phyloP scores from a whole-genome alignment of 2,888 invertebrate species.

The Exocentrus adspersus region DNA sequence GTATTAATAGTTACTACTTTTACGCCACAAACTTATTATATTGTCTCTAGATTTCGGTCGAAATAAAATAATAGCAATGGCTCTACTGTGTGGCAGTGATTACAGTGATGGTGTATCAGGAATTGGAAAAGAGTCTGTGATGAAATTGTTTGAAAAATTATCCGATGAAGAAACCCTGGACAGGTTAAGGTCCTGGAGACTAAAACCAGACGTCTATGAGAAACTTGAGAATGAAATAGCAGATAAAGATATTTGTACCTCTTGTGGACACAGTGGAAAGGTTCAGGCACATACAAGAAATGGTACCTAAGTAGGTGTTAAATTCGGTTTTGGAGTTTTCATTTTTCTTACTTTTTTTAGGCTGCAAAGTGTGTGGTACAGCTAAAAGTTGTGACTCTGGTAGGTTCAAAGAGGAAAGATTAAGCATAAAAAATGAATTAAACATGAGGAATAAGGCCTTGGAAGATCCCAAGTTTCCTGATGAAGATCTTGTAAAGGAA shows the following conservation, averaged over 20 bases:
- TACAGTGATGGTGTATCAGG: slow-evolving; percentile 82
- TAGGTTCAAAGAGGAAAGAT: slow-evolving; percentile 70
- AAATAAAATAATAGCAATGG: slow-evolving; percentile 85
- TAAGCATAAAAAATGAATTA: slow-evolving; percentile 75
- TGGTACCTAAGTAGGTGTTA: too few species aligned
- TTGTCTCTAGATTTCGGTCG: slow-evolving; percentile 75
- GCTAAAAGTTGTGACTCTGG: slow-evolving; percentile 70
- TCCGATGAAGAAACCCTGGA: slow-evolving; percentile 72
- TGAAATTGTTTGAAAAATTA: slow-evolving; percentile 75
- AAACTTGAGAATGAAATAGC: slow-evolving; percentile 65
- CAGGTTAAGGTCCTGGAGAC: slow-evolving; percentile 76
- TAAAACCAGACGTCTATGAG: slow-evolving; percentile 67
- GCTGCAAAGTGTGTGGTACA: slow-evolving; percentile 74
- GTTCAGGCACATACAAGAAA: slow-evolving; percentile 69
- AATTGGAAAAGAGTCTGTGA: slow-evolving; percentile 80
- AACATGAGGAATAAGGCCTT: slow-evolving; percentile 75
- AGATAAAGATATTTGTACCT: slow-evolving; percentile 72
- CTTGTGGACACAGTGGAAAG: slow-evolving; percentile 79
- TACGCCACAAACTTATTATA: too few species aligned
- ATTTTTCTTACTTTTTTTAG: too few species aligned
- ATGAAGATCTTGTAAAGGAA: slow-evolving; percentile 78
- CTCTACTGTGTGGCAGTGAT: slow-evolving; percentile 88
- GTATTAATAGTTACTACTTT: slow-evolving; percentile 12
- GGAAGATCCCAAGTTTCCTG: slow-evolving; percentile 73
- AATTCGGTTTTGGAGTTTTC: too few species aligned